Base-by-base conservation (phyloP, 2,113 vertebrate species). In the Dissostichus mawsoni region DNA sequence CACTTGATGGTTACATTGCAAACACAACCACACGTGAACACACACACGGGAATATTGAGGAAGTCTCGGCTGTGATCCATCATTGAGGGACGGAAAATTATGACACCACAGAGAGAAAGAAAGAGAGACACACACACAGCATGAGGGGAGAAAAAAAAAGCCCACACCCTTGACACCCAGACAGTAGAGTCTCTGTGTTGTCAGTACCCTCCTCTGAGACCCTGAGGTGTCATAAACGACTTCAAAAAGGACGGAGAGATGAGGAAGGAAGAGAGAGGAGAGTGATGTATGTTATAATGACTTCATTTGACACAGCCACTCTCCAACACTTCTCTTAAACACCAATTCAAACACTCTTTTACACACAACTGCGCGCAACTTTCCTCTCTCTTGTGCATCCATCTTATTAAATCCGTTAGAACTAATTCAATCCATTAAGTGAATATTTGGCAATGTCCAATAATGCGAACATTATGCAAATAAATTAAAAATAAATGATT, bases 181-280 rank as follows among this genome's bases (percentile, higher is more conserved):
- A 89, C 71, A 90, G 78, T 78, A 17, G 69, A 85, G 80, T 78
- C 81, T 89, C 90, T 84, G 72, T 88, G 84, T 86, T 80, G 82
- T 86, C 82, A 84, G 83, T 74, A 78, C 84, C 87, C 88, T 88
- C 87, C 81, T 82, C 33, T 2, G 10, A 90, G 88, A 88, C 84
- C 79, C 84, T n/a, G 84, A 91, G 75, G 87, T 91, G 88, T 91
- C 85, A 87, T 82, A 74, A 90, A 90, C 57, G 82, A 88, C 86
- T 90, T 89, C 83, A 89, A 87, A 88, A 64, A 82, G 63, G 82
- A 82, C 9, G 2, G 25, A 36, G 58, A 70, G 81, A 79, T 25
- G 76, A 76, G 74, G 73, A 77, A 82, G 57, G 74, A 80, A 65
- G 76, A 71, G 70, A 76, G 66, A 75, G 77, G 67, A 59, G 73